Conservation (phyloP, 2,797 vertebrate genomes). For the Carapus acus region DNA sequence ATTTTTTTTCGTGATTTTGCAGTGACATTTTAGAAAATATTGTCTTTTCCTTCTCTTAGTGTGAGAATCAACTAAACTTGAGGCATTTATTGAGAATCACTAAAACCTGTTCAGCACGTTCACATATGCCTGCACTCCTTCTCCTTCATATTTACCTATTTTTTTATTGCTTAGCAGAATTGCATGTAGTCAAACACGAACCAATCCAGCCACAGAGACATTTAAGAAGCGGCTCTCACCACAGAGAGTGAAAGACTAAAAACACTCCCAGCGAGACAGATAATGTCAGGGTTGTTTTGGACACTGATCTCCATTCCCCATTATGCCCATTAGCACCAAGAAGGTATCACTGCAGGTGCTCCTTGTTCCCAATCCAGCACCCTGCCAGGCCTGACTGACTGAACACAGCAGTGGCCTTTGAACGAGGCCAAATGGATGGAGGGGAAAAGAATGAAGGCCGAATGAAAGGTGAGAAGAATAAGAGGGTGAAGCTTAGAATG, state of each 20-base stretch:
- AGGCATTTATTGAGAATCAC: background rate
- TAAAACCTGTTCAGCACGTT: background rate
- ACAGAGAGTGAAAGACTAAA: too few species aligned
- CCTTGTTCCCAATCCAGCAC: constrained; percentile 8
- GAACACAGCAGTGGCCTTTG: constrained; percentile 32
- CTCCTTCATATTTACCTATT: too few species aligned
- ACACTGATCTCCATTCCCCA: constrained; percentile 2
- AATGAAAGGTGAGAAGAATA: constrained; percentile 1
- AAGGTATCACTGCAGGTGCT: constrained; percentile 4
- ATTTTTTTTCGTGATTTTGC: too few species aligned
- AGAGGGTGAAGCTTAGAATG: background rate
- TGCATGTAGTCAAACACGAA: too few species aligned
- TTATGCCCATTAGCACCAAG: constrained; percentile 10
- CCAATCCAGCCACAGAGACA: too few species aligned
- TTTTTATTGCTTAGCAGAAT: too few species aligned
- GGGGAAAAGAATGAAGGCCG: background rate
- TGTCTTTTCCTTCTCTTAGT: too few species aligned
- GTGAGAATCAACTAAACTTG: too few species aligned
- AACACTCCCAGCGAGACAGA: too few species aligned
- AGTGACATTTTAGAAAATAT: too few species aligned
- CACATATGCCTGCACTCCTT: background rate
- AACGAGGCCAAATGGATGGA: constrained; percentile 20
- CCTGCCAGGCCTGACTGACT: constrained; percentile 25
- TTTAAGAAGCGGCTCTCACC: too few species aligned
- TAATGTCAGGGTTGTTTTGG: background rate